Percentiles rank a stretch among this genome's conserved stretches.
Conservation (phyloP, 2,113 vertebrate genomes). For the Myiagra hebetior region DNA sequence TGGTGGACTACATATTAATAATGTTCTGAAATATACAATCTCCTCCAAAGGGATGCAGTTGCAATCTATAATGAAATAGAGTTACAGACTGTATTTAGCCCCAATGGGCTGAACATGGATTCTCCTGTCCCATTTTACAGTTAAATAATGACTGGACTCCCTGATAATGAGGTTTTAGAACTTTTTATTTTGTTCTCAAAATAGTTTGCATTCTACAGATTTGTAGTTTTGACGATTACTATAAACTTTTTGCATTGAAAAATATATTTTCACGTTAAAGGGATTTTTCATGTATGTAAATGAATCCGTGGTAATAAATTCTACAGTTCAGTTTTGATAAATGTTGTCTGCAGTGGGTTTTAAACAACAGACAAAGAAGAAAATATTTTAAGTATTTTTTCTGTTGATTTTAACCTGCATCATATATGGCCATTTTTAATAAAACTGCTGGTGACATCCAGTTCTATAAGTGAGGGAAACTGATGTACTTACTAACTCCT, state of each 20-base stretch:
- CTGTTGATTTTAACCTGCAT: not conserved
- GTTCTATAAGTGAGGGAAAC: not conserved
- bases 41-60: not conserved
- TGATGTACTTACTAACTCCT: not conserved
- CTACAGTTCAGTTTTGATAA: not conserved
- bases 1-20: not conserved
- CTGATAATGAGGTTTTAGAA: not conserved
- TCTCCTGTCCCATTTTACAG: not conserved
- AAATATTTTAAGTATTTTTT: not conserved
- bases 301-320: not conserved
- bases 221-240: not conserved
- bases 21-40: not conserved
- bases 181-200: not conserved
- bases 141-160: not conserved
- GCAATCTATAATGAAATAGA: not conserved
- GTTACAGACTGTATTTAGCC: not conserved
- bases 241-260: not conserved
- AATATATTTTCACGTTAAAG: not conserved
- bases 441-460: not conserved
- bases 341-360: not conserved
- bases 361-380: not conserved
- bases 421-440: not conserved
- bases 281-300: fast-evolving
- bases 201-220: not conserved
- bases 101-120: not conserved